These are phyloP conservation scores for Pentamera pediparva DNA, from an alignment of 53 echinoderm and acorn worm genomes.

Conservation along the genomic window DNA sequence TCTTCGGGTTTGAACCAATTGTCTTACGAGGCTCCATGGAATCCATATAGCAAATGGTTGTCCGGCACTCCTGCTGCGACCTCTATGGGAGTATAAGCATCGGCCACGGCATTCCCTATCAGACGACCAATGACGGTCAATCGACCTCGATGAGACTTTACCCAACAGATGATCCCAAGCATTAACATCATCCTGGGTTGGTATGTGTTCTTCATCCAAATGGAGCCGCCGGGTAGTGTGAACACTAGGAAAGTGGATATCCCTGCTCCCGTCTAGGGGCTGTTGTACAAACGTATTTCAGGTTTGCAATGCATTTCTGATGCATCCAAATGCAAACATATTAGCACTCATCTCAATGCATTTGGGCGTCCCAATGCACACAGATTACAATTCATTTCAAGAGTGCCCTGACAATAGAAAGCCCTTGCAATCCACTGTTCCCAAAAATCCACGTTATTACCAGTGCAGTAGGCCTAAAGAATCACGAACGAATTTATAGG, in stretches of 20 bases:
- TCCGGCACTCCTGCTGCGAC: conserved; percentile 31
- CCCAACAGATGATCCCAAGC: conserved; percentile 35
- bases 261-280: conserved; percentile 11
- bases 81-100: conserved; percentile 38
- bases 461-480: no score
- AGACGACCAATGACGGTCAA: conserved; percentile 49
- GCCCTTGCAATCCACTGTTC: no score
- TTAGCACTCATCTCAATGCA: no score
- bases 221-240: conserved; percentile 40
- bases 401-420: no score
- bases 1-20: neutral
- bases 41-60: conserved; percentile 39
- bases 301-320: no score
- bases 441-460: no score
- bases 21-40: conserved; percentile 29
- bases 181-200: conserved; percentile 38
- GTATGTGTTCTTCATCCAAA: conserved; percentile 33
- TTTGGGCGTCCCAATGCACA: no score
- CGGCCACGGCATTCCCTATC: conserved; percentile 43
- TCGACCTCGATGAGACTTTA: neutral
- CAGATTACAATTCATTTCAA: no score
- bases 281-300: no score
- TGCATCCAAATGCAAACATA: no score
- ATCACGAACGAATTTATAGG: no score
- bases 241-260: conserved; percentile 21